A percentile compares a stretch with the other conserved stretches of the same genome.
phyloP scores from a whole-genome alignment of 2,797 vertebrate species.

The Clarias pachynema region DNA sequence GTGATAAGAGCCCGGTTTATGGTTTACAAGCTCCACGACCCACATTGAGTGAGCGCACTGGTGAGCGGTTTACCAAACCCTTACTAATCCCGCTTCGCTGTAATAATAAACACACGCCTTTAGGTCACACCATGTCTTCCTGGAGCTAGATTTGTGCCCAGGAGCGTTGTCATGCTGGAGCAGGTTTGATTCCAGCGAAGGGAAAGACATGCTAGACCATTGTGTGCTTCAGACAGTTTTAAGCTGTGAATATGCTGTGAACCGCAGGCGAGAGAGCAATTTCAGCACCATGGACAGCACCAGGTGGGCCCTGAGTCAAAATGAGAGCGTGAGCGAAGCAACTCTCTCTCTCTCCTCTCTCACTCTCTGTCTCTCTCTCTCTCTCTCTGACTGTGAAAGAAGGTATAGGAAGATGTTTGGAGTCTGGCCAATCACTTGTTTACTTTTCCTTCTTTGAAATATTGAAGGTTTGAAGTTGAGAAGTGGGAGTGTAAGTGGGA shows the following conservation, averaged over 20 bases:
- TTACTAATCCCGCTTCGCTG: background rate
- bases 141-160: background rate
- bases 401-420: too few species aligned
- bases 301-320: background rate
- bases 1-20: background rate
- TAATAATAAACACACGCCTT: background rate
- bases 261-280: background rate
- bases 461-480: too few species aligned
- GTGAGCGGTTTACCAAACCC: background rate
- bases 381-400: background rate
- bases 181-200: background rate
- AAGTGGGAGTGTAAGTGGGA: too few species aligned
- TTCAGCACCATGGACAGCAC: slow-evolving; percentile 52
- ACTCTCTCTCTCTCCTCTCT: background rate
- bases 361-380: background rate
- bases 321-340: background rate
- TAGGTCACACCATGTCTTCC: background rate
- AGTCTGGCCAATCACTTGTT: too few species aligned
- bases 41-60: background rate
- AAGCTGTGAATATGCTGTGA: background rate
- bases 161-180: background rate
- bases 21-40: background rate
- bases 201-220: background rate
- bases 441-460: too few species aligned
- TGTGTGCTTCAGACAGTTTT: background rate